Conservation (phyloP, 2,113 vertebrate genomes). For the Anoplopoma fimbria region DNA sequence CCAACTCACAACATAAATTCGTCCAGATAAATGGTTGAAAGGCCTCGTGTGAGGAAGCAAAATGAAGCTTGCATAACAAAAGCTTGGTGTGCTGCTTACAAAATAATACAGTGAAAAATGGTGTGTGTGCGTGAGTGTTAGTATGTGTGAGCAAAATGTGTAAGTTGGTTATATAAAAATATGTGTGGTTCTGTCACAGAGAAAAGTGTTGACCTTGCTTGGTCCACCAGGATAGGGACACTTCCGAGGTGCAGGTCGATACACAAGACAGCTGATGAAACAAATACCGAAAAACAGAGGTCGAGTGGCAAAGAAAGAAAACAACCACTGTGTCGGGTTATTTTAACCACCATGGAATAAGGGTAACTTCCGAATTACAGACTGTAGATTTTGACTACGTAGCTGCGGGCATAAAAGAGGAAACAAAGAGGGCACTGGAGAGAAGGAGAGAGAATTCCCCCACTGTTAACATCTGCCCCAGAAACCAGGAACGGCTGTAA, state of each 20-base stretch:
- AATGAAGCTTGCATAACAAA: slow-evolving; percentile 3
- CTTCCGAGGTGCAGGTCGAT: slow-evolving; percentile 29
- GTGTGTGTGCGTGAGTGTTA: neutral
- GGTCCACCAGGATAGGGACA: slow-evolving; percentile 21
- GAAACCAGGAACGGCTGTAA: slow-evolving; percentile 70
- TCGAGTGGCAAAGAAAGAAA: slow-evolving; percentile 40
- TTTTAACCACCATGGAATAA: slow-evolving; percentile 1
- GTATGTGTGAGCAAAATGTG: neutral
- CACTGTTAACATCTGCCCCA: slow-evolving; percentile 70
- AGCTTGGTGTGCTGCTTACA: neutral
- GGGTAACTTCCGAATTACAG: slow-evolving; percentile 29
- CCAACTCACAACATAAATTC: neutral
- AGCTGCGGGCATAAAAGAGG: slow-evolving; percentile 33
- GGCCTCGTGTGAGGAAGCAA: neutral
- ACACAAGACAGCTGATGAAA: slow-evolving; percentile 18
- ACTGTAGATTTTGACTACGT: slow-evolving; percentile 9
- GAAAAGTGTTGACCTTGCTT: slow-evolving; percentile 37
- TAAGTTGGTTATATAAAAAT: slow-evolving; percentile 1
- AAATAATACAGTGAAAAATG: neutral
- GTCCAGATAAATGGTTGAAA: neutral
- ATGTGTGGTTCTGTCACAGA: slow-evolving; percentile 13
- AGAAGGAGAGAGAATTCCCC: slow-evolving; percentile 52
- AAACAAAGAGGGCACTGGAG: slow-evolving; percentile 50
- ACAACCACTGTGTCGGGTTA: neutral
- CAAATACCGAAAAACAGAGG: slow-evolving; percentile 11